Evolutionary conservation across 2,888 invertebrate species (phyloP), one percentile per base, ranked within the genome.

Genomic region (Augochlorella aurata): DNA sequence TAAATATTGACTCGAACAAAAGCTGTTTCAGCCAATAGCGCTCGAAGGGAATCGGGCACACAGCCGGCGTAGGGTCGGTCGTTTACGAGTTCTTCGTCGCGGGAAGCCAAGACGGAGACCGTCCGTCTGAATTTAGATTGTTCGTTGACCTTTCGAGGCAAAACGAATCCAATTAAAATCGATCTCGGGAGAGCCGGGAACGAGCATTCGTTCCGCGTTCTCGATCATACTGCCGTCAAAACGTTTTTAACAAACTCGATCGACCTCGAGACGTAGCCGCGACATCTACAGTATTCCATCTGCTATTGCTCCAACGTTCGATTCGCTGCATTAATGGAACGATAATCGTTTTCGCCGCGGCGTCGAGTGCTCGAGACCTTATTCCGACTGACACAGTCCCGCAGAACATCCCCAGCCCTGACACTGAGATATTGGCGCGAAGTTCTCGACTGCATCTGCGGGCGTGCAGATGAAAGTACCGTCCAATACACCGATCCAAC

Each of bases 401-500:
- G 29, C 21, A n/a, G 49, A 58, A 69, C 68, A 67, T 58, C 52
- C 38, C 71, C 50, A 65, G n/a, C 61, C 66, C 54, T 52, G 66
- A 69, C 66, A 76, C 54, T 61, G 79, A 76, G 65, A 74, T 76
- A 77, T 79, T 79, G 74, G 75, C 78, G 29, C 50, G 47, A 67
- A 79, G 49, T 84, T 83, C 29, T 79, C 58, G 45, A 79, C 70
- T 68, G 74, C 77, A 65, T 68, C 54, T 16, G 24, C 65, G 50
- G 58, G 67, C 73, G 65, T 73, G 69, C 85, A 80, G 74, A 81
- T 67, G 77, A 82, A 81, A 77, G 81, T 85, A 88, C 88, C 88
- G 88, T 88, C 88, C 88, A 79, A 65, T 74, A 81, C 77, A 77
- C 81, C 75, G 79, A 82, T 82, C 87, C 88, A 82, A 83, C 70